Percentiles rank a stretch among this genome's conserved stretches.
phyloP scores from a whole-genome alignment of 2,113 vertebrate species.

The Ahaetulla prasina region DNA sequence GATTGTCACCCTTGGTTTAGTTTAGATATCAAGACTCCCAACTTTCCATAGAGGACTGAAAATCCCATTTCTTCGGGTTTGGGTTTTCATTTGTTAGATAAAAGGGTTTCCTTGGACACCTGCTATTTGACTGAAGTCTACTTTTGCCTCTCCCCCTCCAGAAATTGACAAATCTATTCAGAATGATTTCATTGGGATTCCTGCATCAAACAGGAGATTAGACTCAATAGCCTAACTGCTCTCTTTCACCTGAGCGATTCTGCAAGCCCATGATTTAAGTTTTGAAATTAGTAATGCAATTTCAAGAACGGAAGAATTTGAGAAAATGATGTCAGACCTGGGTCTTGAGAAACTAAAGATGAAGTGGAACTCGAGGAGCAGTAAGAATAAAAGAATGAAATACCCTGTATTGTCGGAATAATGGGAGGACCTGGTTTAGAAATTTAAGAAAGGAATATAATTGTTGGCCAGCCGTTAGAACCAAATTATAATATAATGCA shows the following conservation, averaged over 20 bases:
- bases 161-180: not conserved
- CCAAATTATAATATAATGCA: not conserved
- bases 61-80: not conserved
- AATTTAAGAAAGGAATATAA: not conserved
- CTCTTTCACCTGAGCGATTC: not conserved
- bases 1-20: not conserved
- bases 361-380: not conserved
- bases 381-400: not conserved
- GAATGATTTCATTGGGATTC: not conserved
- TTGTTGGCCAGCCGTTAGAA: not conserved
- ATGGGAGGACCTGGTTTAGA: not conserved
- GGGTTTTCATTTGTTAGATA: not conserved
- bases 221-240: not conserved
- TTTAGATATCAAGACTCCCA: not conserved
- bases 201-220: not conserved
- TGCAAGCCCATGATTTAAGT: not conserved
- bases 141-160: not conserved
- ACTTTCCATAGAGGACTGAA: not conserved
- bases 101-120: not conserved
- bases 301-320: not conserved
- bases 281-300: not conserved
- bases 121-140: not conserved
- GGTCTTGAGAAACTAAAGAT: not conserved
- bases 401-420: not conserved
- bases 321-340: not conserved